Base-by-base conservation (phyloP, 2,888 invertebrate species). In the Achlya flavicornis region DNA sequence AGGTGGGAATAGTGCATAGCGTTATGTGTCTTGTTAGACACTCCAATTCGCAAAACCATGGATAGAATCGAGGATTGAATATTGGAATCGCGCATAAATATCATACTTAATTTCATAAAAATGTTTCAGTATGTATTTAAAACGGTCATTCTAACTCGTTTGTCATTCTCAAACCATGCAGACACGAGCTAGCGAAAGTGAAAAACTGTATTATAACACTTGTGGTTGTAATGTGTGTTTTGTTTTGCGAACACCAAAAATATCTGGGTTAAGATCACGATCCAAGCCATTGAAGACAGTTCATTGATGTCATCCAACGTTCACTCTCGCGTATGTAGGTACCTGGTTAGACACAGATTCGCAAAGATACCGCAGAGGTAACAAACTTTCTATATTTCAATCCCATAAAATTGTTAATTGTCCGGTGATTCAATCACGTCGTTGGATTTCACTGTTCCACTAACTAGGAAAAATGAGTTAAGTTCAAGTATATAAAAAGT, bases 201-300 rank as follows among this genome's bases (percentile, higher is more conserved):
- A 69, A 65, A 64, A 63, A 65, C 63, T 61, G 60, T 66, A 62
- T 41, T 41, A 41, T 41, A 41, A 12, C 41, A 12, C 41, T 41
- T 41, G 41, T 12, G 41, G 41, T 41, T 41, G 41, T 41, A 41
- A 41, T 75, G 72, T 76, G 74, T 72, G 64, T 75, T 66, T 70
- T 65, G 68, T 67, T 68, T 68, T 66, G 76, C 76, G 77, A 74
- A 74, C 72, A 71, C 70, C 70, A 70, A 73, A 38, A 80, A 76
- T 60, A 80, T 78, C 78, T 87, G 73, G 85, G 86, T 86, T 86
- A 87, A 85, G 82, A 87, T 85, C 87, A 83, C 74, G 67, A 68
- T 67, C 65, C 65, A 63, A 75, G 76, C 78, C 80, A 83, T 83
- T 81, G 74, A 81, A 75, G 72, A 70, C 73, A 70, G 77, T 78